Base-by-base conservation (phyloP, 1,140 invertebrate species). In the Heliconius eleuchia region DNA sequence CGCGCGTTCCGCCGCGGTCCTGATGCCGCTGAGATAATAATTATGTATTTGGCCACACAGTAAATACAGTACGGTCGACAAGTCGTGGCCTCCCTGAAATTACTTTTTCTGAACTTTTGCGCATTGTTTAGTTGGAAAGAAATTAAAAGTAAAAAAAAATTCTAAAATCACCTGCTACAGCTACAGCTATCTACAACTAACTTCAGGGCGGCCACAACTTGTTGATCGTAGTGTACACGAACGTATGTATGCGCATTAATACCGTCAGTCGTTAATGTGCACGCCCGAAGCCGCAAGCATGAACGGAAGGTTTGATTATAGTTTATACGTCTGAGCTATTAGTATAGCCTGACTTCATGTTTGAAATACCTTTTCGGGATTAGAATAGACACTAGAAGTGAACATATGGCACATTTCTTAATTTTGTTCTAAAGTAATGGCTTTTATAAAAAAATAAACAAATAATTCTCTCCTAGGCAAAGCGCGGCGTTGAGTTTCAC, bases 11-110 rank as follows among this genome's bases (percentile, higher is more conserved):
- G 78, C 37, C 37, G 76, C 66, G 80, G 83, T 82, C 55, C 55
- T 82, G 85, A 85, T 86, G 83, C 76, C 78, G 78, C 79, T 84
- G 80, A 83, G 86, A 87, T 89, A 87, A 89, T 88, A 84, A 85
- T 88, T 83, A 85, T 83, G 82, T 83, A 82, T 85, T 84, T 83
- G 75, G 81, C 81, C 74, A 73, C 74, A 76, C 60, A 23, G 27
- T 66, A 30, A 66, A 66, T 18, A 46, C 42, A 46, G 42, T 46
- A 46, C 42, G 42, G 16, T 46, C 13, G 42, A 46, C 42, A 46
- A 46, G 42, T 46, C 42, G 13, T 46, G 42, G 42, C 42, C 42
- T 3, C 13, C 4, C 13, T 46, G 13, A 5, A 16, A 1, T 46
- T 46, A 46, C 3, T 3, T 16, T 46, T 16, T 46, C 42, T 46